Percentiles rank a stretch among this genome's conserved stretches.
These are phyloP conservation scores for Procambarus clarkii DNA, from an alignment of 1,140 invertebrate species.

Conservation along the genomic window DNA sequence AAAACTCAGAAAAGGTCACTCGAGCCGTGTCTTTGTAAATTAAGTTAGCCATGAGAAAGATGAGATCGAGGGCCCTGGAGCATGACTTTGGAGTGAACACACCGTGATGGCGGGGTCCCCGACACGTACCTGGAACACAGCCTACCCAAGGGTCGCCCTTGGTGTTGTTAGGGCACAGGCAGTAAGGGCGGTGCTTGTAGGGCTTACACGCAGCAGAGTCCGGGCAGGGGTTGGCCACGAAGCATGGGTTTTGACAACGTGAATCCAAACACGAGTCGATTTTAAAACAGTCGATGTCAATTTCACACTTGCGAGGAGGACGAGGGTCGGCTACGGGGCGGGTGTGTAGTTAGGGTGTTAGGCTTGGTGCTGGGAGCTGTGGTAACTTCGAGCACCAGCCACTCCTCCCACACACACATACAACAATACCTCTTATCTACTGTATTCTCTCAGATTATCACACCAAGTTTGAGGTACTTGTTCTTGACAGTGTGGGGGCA, in stretches of 20 bases:
- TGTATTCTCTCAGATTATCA: too few relatives aligned
- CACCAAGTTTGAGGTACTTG: too few relatives aligned
- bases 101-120: neutral
- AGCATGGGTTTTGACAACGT: conserved; percentile 86
- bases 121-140: conserved; percentile 87
- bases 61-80: too few relatives aligned
- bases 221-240: conserved; percentile 85
- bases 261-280: conserved; percentile 75
- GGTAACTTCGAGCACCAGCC: neutral
- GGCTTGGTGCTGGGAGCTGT: neutral
- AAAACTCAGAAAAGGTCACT: too few relatives aligned
- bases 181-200: conserved; percentile 84
- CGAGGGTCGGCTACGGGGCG: conserved; percentile 71
- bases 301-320: conserved; percentile 74
- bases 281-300: conserved; percentile 75
- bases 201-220: conserved; percentile 85
- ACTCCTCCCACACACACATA: neutral
- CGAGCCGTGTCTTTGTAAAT: too few relatives aligned
- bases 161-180: conserved; percentile 87
- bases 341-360: conserved; percentile 36
- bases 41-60: too few relatives aligned
- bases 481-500: too few relatives aligned
- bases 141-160: conserved; percentile 89
- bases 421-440: too few relatives aligned
- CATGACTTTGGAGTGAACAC: too few relatives aligned